These are phyloP conservation scores for Drosophila simulans DNA, from an alignment of 1,140 invertebrate genomes.

Conservation along the genomic window DNA sequence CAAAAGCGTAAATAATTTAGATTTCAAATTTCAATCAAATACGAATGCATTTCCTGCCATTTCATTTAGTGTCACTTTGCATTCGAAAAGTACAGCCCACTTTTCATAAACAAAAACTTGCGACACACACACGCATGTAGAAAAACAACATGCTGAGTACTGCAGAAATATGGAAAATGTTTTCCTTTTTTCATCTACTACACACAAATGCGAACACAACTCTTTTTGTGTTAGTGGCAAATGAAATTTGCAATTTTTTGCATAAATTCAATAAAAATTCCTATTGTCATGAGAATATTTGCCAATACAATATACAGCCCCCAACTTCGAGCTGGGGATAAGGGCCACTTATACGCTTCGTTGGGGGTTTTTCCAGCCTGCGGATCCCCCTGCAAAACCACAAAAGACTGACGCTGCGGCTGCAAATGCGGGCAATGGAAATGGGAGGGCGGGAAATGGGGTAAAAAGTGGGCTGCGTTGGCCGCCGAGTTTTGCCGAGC, in stretches of 20 bases:
- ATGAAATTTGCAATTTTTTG: constrained; percentile 81
- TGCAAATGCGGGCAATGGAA: constrained; percentile 49
- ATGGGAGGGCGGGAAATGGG: not conserved
- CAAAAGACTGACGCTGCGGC: constrained; percentile 75
- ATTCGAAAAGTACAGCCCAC: constrained; percentile 5
- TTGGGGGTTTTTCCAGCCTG: constrained; percentile 43
- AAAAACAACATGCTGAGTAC: constrained; percentile 23
- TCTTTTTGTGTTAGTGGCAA: constrained; percentile 49
- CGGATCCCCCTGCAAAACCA: constrained; percentile 13
- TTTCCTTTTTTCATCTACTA: constrained; percentile 15
- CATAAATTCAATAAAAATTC: constrained; percentile 83
- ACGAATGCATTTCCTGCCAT: constrained; percentile 30
- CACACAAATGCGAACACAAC: constrained; percentile 27
- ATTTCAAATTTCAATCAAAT: constrained; percentile 30
- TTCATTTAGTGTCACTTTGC: constrained; percentile 49
- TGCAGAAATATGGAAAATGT: constrained; percentile 39
- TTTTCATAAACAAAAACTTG: constrained; percentile 52
- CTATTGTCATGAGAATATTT: constrained; percentile 83
- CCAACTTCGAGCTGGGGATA: constrained; percentile 52
- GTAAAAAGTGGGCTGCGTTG: not conserved
- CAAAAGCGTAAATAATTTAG: not conserved
- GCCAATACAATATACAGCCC: constrained; percentile 70
- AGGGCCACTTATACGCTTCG: constrained; percentile 81
- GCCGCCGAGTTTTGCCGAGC: constrained; percentile 43
- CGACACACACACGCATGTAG: not conserved